Evolutionary conservation across 2,113 vertebrate species (phyloP).

Genomic region (Leuciscus idus): DNA sequence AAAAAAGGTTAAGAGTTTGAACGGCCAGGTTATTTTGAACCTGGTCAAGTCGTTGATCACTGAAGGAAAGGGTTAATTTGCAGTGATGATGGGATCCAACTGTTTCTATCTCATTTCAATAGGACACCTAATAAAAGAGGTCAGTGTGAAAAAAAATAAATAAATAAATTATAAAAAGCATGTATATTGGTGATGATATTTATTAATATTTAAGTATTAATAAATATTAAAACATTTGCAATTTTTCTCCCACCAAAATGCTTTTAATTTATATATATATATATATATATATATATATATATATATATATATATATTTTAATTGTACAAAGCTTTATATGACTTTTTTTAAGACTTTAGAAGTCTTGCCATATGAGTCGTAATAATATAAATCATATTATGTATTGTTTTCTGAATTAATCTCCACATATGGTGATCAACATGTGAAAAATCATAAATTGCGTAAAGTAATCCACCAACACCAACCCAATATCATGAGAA

Average conservation of each 20-base stretch:
- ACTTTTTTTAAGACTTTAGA: no score
- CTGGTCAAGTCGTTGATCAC: constrained; percentile 23
- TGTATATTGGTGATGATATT: background rate
- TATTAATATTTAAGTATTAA: no score
- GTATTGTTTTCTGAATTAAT: background rate
- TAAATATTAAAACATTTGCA: background rate
- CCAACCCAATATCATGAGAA: background rate
- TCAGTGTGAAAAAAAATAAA: background rate
- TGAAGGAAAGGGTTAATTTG: constrained; percentile 47
- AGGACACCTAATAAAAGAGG: constrained; percentile 14
- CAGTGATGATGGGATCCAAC: constrained; percentile 40
- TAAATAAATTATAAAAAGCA: background rate
- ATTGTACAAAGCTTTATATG: background rate
- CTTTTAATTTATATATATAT: background rate
- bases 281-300: no score
- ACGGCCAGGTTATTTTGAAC: constrained; percentile 42
- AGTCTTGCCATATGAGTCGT: background rate
- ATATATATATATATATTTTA: background rate
- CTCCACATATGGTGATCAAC: background rate
- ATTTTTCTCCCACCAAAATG: background rate
- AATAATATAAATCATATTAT: background rate
- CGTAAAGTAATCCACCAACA: background rate
- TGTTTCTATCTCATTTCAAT: constrained; percentile 44
- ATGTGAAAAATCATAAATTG: background rate
- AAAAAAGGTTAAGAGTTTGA: constrained; percentile 32